phyloP scores from a whole-genome alignment of 2,888 invertebrate species.

The Drosophila kanekoi region DNA sequence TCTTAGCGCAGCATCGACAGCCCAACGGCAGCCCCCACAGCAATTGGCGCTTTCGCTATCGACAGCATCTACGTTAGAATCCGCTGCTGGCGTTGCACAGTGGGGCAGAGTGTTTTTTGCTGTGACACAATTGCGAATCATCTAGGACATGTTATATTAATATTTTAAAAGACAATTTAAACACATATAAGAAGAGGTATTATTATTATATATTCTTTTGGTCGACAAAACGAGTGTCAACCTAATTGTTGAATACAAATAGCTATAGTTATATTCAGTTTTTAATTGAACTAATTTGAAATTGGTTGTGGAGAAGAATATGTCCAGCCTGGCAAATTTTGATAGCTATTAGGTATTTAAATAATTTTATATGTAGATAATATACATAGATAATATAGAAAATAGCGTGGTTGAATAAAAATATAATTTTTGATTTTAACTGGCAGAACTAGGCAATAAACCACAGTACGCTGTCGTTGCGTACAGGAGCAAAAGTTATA shows the following conservation, averaged over 20 bases:
- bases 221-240: too few relatives aligned
- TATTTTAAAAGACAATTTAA: not conserved
- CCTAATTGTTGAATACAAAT: too few relatives aligned
- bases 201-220: too few relatives aligned
- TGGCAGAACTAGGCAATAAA: slow-evolving; percentile 1
- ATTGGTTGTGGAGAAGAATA: too few relatives aligned
- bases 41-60: slow-evolving; percentile 48
- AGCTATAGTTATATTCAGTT: not conserved
- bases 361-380: too few relatives aligned
- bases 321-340: too few relatives aligned
- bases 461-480: slow-evolving; percentile 55
- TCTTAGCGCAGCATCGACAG: slow-evolving; percentile 60
- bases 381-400: too few relatives aligned
- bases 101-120: not conserved
- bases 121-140: not conserved
- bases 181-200: not conserved
- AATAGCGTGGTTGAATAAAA: too few relatives aligned
- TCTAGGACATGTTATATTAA: not conserved
- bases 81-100: slow-evolving; percentile 42
- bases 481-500: slow-evolving; percentile 75
- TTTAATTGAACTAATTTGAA: not conserved
- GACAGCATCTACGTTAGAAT: slow-evolving; percentile 38
- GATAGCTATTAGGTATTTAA: too few relatives aligned
- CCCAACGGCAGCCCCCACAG: slow-evolving; percentile 52
- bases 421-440: slow-evolving; percentile 4